Base-by-base conservation (phyloP, 2,797 vertebrate species). In the Hirundo rustica region DNA sequence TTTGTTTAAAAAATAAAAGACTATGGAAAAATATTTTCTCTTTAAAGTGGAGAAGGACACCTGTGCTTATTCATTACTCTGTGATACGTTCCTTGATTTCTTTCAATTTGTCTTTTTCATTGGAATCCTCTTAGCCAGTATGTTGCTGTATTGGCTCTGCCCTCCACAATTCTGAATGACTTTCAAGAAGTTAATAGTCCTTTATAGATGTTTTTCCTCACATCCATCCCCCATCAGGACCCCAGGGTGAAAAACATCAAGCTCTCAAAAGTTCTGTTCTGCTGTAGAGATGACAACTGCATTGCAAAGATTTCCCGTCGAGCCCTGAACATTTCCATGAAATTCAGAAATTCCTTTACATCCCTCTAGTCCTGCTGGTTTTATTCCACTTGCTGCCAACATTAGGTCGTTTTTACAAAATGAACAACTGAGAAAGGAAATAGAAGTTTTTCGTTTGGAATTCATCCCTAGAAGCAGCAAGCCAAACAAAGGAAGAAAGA, bases 261-360 rank as follows among this genome's bases (percentile, higher is more conserved):
- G 42, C 67, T 76, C 80, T 65, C 36, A 47, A 57, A 87, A 73
- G 48, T 5, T 89, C 67, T 73, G 45, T 42, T 88, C 40, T 84
- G 32, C 51, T 23, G 10, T 3, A 29, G 34, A 91, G 73, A 45
- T 81, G 82, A 85, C 62, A 95, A 68, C 32, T 10, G 3, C 57
- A 42, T 36, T 68, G 91, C 57, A 51, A 91, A 84, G 47, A 64
- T 72, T 76, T 80, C 58, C 76, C 4, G 5, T 60, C 0, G 5
- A 88, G 67, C 2, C 0, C 70, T 67, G 47, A 90, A 48, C 36
- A 32, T 72, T 42, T 51, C 50, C 51, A 34, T 60, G 64, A 92
- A 89, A 88, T 87, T 80, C 54, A 86, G 84, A 79, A 87, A 91
- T 74, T 72, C 57, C 50, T 95, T 93, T 70, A 44, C 26, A 79